Evolutionary conservation across 2,888 invertebrate species (phyloP), one percentile per base, ranked within the genome.

Genomic region (Osedax frankpressi): DNA sequence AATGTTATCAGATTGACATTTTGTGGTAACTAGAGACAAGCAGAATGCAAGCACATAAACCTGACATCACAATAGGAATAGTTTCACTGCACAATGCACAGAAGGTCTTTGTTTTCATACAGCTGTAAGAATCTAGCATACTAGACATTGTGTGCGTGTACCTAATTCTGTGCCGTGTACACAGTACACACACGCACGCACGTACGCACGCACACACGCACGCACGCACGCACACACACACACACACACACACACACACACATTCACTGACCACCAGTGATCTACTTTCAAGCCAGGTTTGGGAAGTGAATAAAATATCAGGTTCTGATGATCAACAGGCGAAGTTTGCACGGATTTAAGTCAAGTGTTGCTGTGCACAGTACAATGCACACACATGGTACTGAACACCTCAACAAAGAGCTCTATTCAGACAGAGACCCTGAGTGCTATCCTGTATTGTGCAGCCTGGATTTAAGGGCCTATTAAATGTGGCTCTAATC

Each of bases 321-420:
- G 1, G 65, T 65, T 65, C 65, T 2, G 65, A 65, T 19, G 24
- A 19, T 65, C 65, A 65, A 65, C 65, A 65, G 24, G 24, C 24
- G 19, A 65, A 25, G 65, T 65, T 65, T 65, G 65, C 65, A 65
- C 1, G 65, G 65, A 65, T 65, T 62, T 65, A 65, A 24, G 65
- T 65, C 65, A 25, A 24, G 65, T 24, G 65, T 65, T n/a, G n/a
- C 24, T 2, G 24, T 24, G 24, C 65, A 65, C 65, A n/a, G n/a
- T n/a, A n/a, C n/a, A n/a, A n/a, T n/a, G n/a, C n/a, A n/a, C n/a
- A 24, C 19, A 19, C 11, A 24, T 65, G 65, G 24, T 24, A 65
- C 2, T 24, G 24, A 65, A 65, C 11, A 11, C 24, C 65, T 65
- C 2, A 65, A 65, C 65, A 65, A 24, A 24, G 65, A 65, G 65